A percentile compares a stretch with the other conserved stretches of the same genome.
phyloP scores from a whole-genome alignment of 2,797 vertebrate species.

The Hydrolagus colliei region DNA sequence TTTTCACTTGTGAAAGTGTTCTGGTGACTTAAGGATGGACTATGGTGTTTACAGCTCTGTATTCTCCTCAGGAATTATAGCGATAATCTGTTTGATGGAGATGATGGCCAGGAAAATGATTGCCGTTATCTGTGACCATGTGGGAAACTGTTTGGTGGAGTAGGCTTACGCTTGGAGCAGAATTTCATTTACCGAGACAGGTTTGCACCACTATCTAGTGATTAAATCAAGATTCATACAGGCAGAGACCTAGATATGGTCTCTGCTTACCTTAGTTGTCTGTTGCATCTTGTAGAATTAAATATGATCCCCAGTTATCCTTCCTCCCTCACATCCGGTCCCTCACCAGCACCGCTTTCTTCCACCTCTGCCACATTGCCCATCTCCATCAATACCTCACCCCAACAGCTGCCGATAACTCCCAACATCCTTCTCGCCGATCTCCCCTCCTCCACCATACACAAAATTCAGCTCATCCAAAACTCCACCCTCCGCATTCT shows the following conservation, averaged over 20 bases:
- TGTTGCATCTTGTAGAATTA: neutral
- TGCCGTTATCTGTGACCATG: neutral
- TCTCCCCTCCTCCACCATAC: too few species aligned
- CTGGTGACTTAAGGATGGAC: neutral
- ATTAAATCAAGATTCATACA: neutral
- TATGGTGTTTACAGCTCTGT: neutral
- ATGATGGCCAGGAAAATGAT: neutral
- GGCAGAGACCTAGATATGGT: neutral
- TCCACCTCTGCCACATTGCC: too few species aligned
- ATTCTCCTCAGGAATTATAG: neutral
- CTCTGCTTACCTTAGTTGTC: too few species aligned
- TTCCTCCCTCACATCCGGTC: too few species aligned
- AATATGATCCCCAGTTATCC: neutral
- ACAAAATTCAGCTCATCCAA: too few species aligned
- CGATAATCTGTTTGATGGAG: neutral
- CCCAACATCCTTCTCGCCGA: too few species aligned
- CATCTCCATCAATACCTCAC: too few species aligned
- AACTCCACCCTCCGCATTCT: too few species aligned
- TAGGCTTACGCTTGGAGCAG: neutral
- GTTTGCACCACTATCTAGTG: neutral
- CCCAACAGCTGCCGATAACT: too few species aligned
- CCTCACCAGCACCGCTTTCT: too few species aligned
- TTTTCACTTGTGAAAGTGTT: neutral
- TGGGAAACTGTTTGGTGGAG: too few species aligned
- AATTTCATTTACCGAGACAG: neutral